These are phyloP conservation scores for Oikopleura dioica DNA, from an alignment of 23 tunicate species.

Conservation along the genomic window DNA sequence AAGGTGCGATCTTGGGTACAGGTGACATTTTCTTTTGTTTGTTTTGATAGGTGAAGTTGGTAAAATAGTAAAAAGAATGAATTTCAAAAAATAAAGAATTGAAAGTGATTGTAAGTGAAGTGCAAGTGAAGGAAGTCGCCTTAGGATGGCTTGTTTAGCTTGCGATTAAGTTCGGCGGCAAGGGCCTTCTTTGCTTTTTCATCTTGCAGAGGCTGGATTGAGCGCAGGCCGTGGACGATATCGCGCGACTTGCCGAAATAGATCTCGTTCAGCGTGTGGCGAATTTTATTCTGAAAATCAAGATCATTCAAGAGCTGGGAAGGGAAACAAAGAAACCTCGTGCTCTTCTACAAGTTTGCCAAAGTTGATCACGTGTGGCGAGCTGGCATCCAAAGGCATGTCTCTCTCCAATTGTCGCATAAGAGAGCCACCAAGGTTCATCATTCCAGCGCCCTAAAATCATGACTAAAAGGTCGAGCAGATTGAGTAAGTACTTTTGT, in stretches of 20 bases:
- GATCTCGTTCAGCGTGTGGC: slow-evolving; percentile 64
- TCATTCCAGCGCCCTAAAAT: slow-evolving; percentile 45
- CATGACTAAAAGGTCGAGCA: background rate
- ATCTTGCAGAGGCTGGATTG: background rate
- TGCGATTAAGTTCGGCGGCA: background rate
- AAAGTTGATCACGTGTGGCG: slow-evolving; percentile 59
- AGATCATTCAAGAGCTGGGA: too few species aligned
- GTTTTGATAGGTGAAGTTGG: too few species aligned
- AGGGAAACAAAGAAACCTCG: too few species aligned
- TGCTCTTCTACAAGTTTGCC: slow-evolving; percentile 66
- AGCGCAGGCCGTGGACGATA: slow-evolving; percentile 52
- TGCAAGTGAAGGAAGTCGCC: background rate
- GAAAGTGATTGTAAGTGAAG: background rate
- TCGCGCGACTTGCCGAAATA: slow-evolving; percentile 82
- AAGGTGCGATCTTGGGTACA: too few species aligned
- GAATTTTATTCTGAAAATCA: slow-evolving; percentile 71
- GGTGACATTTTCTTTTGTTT: too few species aligned
- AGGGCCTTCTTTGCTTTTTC: background rate
- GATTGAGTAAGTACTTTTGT: slow-evolving; percentile 15
- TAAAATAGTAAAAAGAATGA: too few species aligned
- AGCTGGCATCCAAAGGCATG: slow-evolving; percentile 27
- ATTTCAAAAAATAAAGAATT: too few species aligned
- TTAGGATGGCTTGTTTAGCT: background rate
- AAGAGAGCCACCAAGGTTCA: slow-evolving; percentile 84
- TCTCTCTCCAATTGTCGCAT: slow-evolving; percentile 86